Conservation (phyloP, 2,888 invertebrate genomes). For the Epiperipatus broadwayi region DNA sequence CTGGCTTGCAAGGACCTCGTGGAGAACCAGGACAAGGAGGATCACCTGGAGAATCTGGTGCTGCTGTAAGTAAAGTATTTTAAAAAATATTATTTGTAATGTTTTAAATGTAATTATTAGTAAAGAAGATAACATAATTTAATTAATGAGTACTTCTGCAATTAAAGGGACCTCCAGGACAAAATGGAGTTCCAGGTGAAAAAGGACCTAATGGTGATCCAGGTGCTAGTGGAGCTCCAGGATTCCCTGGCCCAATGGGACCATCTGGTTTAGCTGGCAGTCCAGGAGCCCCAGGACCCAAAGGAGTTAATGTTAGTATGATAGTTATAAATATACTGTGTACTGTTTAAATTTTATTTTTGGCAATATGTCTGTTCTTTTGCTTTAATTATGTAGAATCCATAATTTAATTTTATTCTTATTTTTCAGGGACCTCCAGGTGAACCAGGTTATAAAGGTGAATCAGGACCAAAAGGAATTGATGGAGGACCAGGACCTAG, state of each 20-base stretch:
- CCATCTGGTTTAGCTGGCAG: constrained; percentile 52
- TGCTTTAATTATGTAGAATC: constrained; percentile 28
- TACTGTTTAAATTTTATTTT: neutral
- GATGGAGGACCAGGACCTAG: constrained; percentile 48
- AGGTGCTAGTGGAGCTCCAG: constrained; percentile 54
- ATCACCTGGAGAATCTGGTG: constrained; percentile 44
- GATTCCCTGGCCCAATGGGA: constrained; percentile 61
- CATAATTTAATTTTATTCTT: neutral
- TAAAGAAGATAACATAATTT: neutral
- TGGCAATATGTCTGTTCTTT: neutral
- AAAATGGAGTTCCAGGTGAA: constrained; percentile 58
- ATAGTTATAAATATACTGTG: neutral
- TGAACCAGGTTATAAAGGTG: constrained; percentile 60
- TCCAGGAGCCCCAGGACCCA: constrained; percentile 49
- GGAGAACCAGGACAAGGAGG: constrained; percentile 63
- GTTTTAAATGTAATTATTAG: constrained; percentile 6
- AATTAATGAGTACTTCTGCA: constrained; percentile 30
- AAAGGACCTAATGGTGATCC: constrained; percentile 42
- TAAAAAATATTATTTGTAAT: constrained; percentile 8
- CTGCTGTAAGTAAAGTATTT: neutral
- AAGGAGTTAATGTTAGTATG: constrained; percentile 37
- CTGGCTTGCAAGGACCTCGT: constrained; percentile 57
- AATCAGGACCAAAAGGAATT: constrained; percentile 54
- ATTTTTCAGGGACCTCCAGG: constrained; percentile 46
- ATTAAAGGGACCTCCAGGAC: constrained; percentile 48